phyloP scores from a whole-genome alignment of 2,113 vertebrate genomes.

The Bostrychus sinensis region DNA sequence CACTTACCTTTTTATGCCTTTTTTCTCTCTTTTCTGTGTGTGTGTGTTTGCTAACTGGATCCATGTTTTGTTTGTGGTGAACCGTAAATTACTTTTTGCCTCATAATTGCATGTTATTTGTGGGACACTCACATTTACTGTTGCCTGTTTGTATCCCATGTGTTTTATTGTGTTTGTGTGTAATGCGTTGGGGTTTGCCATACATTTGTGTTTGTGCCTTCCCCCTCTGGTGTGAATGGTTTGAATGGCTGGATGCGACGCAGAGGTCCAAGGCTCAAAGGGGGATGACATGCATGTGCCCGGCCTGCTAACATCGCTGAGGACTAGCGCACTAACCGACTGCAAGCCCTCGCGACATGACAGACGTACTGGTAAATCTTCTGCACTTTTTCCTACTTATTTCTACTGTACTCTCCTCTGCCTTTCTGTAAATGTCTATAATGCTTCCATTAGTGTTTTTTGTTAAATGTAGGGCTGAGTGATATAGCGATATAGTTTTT shows the following conservation, averaged over 20 bases:
- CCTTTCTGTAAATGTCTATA: background rate
- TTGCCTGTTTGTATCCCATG: background rate
- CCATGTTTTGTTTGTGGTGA: background rate
- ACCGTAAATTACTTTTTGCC: conserved; percentile 3
- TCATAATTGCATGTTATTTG: background rate
- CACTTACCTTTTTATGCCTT: conserved; percentile 27
- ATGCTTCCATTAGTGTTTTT: too few relatives aligned
- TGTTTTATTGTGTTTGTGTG: background rate
- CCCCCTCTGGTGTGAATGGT: conserved; percentile 16
- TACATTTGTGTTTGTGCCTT: conserved; percentile 3
- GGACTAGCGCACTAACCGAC: conserved; percentile 71
- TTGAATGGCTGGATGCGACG: conserved; percentile 56
- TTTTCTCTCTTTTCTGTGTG: conserved; percentile 32
- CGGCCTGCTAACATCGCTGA: conserved; percentile 79
- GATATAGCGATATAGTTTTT: too few relatives aligned
- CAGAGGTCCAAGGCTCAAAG: conserved; percentile 73
- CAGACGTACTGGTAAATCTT: conserved; percentile 79
- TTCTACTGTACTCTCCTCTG: background rate
- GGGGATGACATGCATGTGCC: conserved; percentile 82
- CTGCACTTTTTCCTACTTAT: background rate
- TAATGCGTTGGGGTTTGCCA: conserved; percentile 11
- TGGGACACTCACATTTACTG: background rate
- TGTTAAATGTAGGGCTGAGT: too few relatives aligned
- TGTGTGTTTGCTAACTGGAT: background rate
- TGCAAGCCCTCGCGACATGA: conserved; percentile 73